phyloP scores from a whole-genome alignment of 1,140 invertebrate species.

The Brachionus plicatilis region DNA sequence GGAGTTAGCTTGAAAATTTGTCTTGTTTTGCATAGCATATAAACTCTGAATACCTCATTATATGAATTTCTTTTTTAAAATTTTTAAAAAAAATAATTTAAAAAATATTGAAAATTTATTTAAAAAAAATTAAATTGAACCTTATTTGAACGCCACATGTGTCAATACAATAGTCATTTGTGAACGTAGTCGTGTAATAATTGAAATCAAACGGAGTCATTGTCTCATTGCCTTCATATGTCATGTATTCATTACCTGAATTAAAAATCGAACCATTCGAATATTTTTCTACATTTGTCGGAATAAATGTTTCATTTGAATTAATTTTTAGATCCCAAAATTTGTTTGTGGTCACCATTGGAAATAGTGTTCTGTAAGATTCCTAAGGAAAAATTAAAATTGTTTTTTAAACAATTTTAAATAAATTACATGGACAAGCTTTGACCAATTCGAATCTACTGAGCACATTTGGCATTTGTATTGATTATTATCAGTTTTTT shows the following conservation, averaged over 20 bases:
- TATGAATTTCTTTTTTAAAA: neutral
- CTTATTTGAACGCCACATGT: neutral
- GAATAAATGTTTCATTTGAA: neutral
- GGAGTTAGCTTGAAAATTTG: neutral
- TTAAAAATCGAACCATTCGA: neutral
- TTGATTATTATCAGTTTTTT: neutral
- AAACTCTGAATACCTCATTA: neutral
- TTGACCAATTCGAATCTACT: neutral
- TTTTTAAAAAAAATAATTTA: neutral
- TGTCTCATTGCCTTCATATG: neutral
- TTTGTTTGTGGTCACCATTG: neutral
- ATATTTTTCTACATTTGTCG: neutral
- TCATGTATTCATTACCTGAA: neutral
- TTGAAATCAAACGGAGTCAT: slow-evolving; percentile 26
- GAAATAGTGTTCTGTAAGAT: neutral
- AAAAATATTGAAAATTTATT: neutral
- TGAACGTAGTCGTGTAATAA: neutral
- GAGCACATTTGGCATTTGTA: neutral
- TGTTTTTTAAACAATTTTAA: too few species aligned
- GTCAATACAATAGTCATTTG: neutral
- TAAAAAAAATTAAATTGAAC: neutral
- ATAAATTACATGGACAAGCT: slow-evolving; percentile 2
- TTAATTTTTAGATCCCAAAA: neutral
- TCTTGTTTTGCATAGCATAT: neutral
- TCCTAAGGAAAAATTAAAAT: neutral